Evolutionary conservation across 2,113 vertebrate species (phyloP).

Genomic region (Amblyornis subalaris): DNA sequence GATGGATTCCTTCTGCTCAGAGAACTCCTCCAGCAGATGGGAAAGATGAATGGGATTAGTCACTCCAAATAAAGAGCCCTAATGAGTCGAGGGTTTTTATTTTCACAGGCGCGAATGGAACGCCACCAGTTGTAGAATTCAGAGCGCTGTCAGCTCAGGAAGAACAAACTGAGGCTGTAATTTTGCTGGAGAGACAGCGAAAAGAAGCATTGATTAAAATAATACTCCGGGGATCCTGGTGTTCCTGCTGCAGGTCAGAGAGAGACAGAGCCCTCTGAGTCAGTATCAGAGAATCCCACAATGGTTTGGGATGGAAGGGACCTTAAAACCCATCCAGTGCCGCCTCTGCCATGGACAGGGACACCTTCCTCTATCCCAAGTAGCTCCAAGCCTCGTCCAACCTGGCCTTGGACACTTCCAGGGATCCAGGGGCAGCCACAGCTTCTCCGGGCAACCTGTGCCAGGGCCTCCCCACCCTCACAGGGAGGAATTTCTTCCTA

Average conservation of each 20-base stretch:
- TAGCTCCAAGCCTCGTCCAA: accelerated
- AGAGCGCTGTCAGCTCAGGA: background rate
- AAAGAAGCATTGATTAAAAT: background rate
- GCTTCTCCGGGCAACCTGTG: background rate
- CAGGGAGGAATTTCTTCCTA: background rate
- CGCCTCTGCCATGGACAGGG: background rate
- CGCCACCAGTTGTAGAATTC: background rate
- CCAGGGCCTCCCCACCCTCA: background rate
- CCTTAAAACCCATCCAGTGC: accelerated
- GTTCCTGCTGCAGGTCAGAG: background rate
- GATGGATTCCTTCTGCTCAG: accelerated
- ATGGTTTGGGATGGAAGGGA: too few species aligned
- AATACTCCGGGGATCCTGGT: background rate
- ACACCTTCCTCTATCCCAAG: accelerated
- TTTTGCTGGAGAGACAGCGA: background rate
- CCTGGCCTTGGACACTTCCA: background rate
- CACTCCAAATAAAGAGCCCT: slow-evolving; percentile 12
- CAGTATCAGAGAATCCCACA: background rate
- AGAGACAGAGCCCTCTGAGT: background rate
- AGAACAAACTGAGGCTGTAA: background rate
- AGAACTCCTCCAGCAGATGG: slow-evolving; percentile 31
- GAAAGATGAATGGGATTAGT: slow-evolving; percentile 33
- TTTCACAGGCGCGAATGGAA: background rate
- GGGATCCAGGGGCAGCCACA: background rate
- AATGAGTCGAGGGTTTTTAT: background rate